Evolutionary conservation across 2,888 invertebrate genomes (phyloP).

Genomic region (Odontothrips loti): DNA sequence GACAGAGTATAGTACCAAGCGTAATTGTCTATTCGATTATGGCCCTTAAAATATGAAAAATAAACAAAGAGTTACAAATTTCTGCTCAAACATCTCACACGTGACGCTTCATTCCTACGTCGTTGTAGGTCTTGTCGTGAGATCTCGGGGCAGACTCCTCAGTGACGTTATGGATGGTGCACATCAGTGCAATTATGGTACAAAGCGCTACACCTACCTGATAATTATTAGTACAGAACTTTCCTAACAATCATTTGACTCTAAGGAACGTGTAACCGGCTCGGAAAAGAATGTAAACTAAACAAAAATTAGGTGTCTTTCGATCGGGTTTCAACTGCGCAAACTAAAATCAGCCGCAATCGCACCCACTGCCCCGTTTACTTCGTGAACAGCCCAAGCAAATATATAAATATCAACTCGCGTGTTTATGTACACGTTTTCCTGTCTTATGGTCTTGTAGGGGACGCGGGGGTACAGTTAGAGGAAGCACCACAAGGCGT

Average conservation of each 20-base stretch:
- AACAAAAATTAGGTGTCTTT: background rate
- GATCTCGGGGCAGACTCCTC: constrained; percentile 10
- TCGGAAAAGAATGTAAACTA: constrained; percentile 5
- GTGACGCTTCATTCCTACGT: background rate
- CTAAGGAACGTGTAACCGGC: constrained; percentile 22
- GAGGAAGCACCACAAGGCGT: background rate
- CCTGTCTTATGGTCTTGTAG: background rate
- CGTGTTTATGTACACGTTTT: too few species aligned
- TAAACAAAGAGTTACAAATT: constrained; percentile 26
- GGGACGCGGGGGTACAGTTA: background rate
- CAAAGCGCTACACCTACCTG: constrained; percentile 19
- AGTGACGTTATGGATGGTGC: background rate
- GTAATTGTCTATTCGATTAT: background rate
- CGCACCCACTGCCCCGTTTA: background rate
- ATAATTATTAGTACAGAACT: constrained; percentile 15
- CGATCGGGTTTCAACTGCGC: background rate
- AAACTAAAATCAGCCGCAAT: background rate
- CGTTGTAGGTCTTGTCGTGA: background rate
- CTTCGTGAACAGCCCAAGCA: background rate
- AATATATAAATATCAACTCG: background rate
- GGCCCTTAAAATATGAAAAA: background rate
- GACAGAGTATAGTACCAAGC: background rate
- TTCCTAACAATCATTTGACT: constrained; percentile 20
- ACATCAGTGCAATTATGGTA: constrained; percentile 6
- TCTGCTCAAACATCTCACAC: constrained; percentile 13